Conservation (phyloP, 2,797 vertebrate species). For the Pseudochirops cupreus region DNA sequence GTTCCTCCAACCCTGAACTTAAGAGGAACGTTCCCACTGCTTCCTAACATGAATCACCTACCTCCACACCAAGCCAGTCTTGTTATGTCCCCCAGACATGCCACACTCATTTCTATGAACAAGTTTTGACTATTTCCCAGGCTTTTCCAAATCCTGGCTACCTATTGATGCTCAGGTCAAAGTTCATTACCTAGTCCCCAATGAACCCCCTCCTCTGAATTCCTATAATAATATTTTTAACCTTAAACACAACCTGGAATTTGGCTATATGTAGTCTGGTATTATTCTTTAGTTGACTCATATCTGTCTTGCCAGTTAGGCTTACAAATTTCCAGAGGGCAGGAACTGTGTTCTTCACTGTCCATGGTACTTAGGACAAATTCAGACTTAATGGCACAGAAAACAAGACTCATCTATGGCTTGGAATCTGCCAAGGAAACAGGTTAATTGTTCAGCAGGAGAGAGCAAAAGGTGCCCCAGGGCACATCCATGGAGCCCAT, state of each 20-base stretch:
- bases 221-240: not conserved
- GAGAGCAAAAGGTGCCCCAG: not conserved
- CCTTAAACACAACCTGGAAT: not conserved
- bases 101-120: not conserved
- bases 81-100: not conserved
- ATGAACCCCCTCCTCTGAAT: not conserved
- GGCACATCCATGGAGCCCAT: too few relatives aligned
- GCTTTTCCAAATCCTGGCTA: not conserved
- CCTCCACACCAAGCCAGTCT: not conserved
- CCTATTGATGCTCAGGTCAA: not conserved
- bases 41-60: not conserved
- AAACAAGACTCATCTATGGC: not conserved
- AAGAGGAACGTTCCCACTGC: not conserved
- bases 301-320: not conserved
- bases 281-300: not conserved
- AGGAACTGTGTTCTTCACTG: not conserved
- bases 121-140: not conserved
- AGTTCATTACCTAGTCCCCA: not conserved
- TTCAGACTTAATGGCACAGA: not conserved
- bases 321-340: not conserved
- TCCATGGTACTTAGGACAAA: not conserved
- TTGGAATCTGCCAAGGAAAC: not conserved
- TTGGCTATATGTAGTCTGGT: not conserved
- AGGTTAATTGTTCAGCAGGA: not conserved
- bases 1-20: not conserved